Evolutionary conservation across 1,140 invertebrate species (phyloP), one percentile per base, ranked within the genome.

Genomic region (Venustaconcha ellipsiformis): DNA sequence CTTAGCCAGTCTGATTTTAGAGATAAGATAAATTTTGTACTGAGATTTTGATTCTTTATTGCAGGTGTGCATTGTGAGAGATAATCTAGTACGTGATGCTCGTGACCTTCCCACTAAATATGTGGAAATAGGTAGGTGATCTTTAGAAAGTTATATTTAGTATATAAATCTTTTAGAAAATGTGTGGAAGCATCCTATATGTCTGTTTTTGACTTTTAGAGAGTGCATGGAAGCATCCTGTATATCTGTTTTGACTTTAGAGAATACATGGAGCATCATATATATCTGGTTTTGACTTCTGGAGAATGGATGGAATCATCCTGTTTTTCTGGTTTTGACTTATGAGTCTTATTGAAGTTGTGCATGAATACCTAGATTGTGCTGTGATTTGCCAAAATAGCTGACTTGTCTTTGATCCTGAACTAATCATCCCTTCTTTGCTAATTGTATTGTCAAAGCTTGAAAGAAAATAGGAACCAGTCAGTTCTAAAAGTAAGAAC

Each of bases 1-100:
- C 90, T 99, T 55, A 92, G 98, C 76, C 95, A 98, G 79, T 23
- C 23, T 96, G 96, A 11, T 98, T 97, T 96, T 95, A 95, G 1
- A 95, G 98, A 86, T 95, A 94, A 17, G 94, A 98, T 17, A 92
- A 96, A 48, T 48, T 48, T 48, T 48, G 37, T 48, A 48, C 8
- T 48, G 82, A 94, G 98, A 82, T 55, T 15, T 14, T 64, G 15
- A 37, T 62, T 67, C 68, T 70, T 55, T 71, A 64, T 73, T 69
- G 30, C 67, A 88, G 86, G 82, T 88, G 13, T 88, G 85, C 80
- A 77, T 86, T 63, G 84, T 89, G 15, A 84, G 81, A 73, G 86
- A 87, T 15, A 78, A 85, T 63, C 68, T 72, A 11, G 62, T 63
- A 55, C 67, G 81, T 18, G 84, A 86, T 70, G 75, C 73, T 0